Evolutionary conservation across 2,797 vertebrate species (phyloP).

Genomic region (Danio kyathit): DNA sequence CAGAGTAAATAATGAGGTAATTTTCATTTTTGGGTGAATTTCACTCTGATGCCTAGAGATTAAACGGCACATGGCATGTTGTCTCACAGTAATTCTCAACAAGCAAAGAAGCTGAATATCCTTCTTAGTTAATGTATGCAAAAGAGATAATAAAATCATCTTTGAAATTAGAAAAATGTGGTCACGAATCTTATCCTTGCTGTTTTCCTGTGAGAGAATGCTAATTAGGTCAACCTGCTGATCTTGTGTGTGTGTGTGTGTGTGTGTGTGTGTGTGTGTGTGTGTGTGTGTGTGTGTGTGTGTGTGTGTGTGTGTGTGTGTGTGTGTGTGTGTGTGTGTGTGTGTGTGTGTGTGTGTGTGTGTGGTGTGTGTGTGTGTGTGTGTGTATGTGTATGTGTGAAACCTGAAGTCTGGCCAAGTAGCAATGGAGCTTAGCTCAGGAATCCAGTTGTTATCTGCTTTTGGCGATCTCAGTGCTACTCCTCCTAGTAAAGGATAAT

Average conservation of each 20-base stretch:
- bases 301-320: conserved; percentile 42
- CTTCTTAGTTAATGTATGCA: not conserved
- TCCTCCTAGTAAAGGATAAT: conserved; percentile 62
- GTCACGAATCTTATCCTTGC: conserved; percentile 18
- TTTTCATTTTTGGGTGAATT: too few species aligned
- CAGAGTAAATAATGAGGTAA: too few species aligned
- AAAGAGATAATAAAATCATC: not conserved
- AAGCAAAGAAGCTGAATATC: not conserved
- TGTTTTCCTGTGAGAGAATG: conserved; percentile 49
- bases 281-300: conserved; percentile 27
- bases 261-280: conserved; percentile 25
- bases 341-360: conserved; percentile 42
- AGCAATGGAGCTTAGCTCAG: conserved; percentile 72
- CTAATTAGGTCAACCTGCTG: conserved; percentile 71
- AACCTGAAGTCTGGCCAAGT: conserved; percentile 47
- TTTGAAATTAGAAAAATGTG: conserved; percentile 20
- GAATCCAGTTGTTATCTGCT: conserved; percentile 77
- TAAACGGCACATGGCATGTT: not conserved
- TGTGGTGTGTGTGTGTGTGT: conserved; percentile 48
- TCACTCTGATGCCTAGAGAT: not conserved
- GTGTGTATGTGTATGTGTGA: conserved; percentile 34
- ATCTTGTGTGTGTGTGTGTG: conserved; percentile 61
- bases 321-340: conserved; percentile 49
- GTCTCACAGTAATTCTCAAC: not conserved
- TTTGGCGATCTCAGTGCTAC: conserved; percentile 66